Conservation (phyloP, 2,888 invertebrate species). For the Xestia ashworthii region DNA sequence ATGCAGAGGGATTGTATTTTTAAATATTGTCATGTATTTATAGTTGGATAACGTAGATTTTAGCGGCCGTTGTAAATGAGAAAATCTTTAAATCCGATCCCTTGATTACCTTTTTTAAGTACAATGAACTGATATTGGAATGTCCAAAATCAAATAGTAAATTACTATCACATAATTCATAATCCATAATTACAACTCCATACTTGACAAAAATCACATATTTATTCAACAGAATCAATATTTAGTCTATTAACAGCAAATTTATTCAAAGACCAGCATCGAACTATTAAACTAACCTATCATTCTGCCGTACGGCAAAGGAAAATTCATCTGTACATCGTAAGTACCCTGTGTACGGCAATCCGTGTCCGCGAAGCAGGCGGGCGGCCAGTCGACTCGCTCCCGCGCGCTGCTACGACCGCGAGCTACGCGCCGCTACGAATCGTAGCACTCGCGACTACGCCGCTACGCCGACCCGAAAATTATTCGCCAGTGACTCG, state of each 20-base stretch:
- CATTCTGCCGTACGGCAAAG: constrained; percentile 56
- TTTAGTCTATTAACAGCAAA: background rate
- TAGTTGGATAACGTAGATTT: background rate
- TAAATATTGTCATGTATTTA: constrained; percentile 14
- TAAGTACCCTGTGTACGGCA: constrained; percentile 77
- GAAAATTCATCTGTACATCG: constrained; percentile 69
- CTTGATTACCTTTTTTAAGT: background rate
- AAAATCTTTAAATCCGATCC: background rate
- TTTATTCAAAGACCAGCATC: background rate
- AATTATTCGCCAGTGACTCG: constrained; percentile 76
- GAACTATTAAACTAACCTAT: constrained; percentile 50
- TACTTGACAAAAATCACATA: background rate
- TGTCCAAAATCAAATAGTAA: background rate
- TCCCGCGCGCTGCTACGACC: constrained; percentile 85
- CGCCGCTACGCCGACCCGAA: constrained; percentile 75
- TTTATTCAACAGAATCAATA: background rate
- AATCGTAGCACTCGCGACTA: constrained; percentile 80
- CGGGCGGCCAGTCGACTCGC: constrained; percentile 83
- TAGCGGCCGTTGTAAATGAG: background rate
- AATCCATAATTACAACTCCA: background rate
- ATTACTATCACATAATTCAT: background rate
- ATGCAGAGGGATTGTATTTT: constrained; percentile 7
- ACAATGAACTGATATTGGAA: background rate
- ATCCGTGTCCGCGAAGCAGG: constrained; percentile 82
- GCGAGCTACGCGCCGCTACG: constrained; percentile 82